Conservation (phyloP, 2,888 invertebrate genomes). For the Aethes cnicana region DNA sequence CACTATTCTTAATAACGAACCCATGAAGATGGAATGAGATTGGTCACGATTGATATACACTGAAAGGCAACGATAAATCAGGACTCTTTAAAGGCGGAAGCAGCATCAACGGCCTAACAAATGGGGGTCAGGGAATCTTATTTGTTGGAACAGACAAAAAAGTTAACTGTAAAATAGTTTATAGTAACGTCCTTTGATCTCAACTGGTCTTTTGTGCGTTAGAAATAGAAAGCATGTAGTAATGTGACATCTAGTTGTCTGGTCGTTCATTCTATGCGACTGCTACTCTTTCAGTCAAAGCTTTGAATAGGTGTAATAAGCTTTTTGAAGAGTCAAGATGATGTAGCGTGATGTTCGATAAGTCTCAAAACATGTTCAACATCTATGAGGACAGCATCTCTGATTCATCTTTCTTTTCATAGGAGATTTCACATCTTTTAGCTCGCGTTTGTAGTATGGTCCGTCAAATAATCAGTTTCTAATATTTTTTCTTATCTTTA, state of each 20-base stretch:
- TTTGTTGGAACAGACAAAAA: conserved; percentile 27
- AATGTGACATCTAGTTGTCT: background rate
- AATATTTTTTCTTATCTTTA: too few relatives aligned
- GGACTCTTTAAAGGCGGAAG: conserved; percentile 32
- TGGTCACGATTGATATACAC: conserved; percentile 29
- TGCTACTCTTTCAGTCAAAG: too few relatives aligned
- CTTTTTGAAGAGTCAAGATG: too few relatives aligned
- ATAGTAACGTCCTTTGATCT: conserved; percentile 27
- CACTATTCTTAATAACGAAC: conserved; percentile 19
- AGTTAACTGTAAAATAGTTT: conserved; percentile 28
- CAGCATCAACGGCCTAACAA: conserved; percentile 19
- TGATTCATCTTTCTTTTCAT: too few relatives aligned
- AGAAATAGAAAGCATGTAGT: conserved; percentile 24
- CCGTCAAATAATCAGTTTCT: too few relatives aligned
- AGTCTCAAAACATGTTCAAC: too few relatives aligned
- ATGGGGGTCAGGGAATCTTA: conserved; percentile 30
- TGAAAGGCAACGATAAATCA: conserved; percentile 31
- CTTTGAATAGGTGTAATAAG: too few relatives aligned
- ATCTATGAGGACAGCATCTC: too few relatives aligned
- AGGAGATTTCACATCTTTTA: too few relatives aligned
- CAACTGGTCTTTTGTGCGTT: conserved; percentile 19
- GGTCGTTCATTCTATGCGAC: background rate
- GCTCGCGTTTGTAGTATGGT: too few relatives aligned
- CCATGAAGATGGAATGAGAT: conserved; percentile 27
- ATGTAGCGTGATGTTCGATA: too few relatives aligned